phyloP scores from a whole-genome alignment of 1,140 invertebrate genomes.

The Hyles vespertilio region DNA sequence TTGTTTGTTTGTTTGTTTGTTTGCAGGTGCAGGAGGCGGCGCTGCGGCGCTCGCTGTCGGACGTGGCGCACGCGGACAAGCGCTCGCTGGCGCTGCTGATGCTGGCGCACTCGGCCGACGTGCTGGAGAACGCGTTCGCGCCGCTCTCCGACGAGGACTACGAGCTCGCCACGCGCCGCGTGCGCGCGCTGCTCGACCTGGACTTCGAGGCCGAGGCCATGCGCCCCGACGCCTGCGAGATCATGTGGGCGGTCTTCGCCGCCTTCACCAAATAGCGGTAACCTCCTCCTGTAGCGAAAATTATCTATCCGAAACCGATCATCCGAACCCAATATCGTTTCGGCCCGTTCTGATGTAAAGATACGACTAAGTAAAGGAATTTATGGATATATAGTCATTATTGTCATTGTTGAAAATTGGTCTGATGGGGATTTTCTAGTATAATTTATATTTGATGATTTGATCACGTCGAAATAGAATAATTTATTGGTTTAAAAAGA shows the following conservation, averaged over 20 bases:
- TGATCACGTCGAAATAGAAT: constrained; percentile 1
- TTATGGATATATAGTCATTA: too few relatives aligned
- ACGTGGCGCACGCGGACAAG: constrained; percentile 98
- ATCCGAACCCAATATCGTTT: background rate
- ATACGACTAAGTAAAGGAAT: too few relatives aligned
- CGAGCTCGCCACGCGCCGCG: constrained; percentile 97
- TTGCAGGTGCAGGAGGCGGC: constrained; percentile 97
- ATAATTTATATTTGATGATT: constrained; percentile 1
- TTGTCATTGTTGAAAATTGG: background rate
- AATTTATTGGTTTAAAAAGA: constrained; percentile 7
- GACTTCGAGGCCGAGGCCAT: constrained; percentile 96
- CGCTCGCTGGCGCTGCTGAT: constrained; percentile 94
- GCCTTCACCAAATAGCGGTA: constrained; percentile 95
- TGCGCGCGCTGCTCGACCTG: constrained; percentile 95
- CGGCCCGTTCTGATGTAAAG: background rate
- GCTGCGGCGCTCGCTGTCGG: constrained; percentile 96
- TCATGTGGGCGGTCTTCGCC: constrained; percentile 99
- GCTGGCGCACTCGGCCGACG: constrained; percentile 98
- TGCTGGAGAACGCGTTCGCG: constrained; percentile 99
- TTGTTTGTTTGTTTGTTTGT: background rate
- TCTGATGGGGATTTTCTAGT: background rate
- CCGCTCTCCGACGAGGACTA: constrained; percentile 99
- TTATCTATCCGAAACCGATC: background rate
- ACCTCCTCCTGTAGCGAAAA: constrained; percentile 13
- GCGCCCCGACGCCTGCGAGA: constrained; percentile 91